Evolutionary conservation across 2,113 vertebrate genomes (phyloP).

Genomic region (Chionodraco myersi): DNA sequence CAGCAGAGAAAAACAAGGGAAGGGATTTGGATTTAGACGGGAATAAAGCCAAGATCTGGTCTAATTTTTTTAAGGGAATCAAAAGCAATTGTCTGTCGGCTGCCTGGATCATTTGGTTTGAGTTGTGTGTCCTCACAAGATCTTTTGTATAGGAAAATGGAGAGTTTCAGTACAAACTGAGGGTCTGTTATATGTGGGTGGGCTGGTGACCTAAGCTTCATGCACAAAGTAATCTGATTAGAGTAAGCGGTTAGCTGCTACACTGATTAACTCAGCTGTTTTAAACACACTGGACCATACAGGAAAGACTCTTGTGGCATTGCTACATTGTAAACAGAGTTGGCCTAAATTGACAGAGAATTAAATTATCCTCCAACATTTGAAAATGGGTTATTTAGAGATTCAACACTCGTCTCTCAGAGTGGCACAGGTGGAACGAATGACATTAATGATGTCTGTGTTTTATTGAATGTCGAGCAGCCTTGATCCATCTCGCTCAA

Average conservation of each 20-base stretch:
- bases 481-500: conserved; percentile 31
- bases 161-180: background rate
- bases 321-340: background rate
- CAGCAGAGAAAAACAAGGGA: conserved; percentile 39
- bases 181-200: conserved; percentile 47
- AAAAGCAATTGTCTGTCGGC: conserved; percentile 32
- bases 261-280: conserved; percentile 49
- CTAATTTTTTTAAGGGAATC: conserved; percentile 48
- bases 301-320: conserved; percentile 40
- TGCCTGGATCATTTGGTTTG: conserved; percentile 29
- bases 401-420: background rate
- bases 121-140: conserved; percentile 42
- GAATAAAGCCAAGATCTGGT: conserved; percentile 47
- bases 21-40: conserved; percentile 51
- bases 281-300: conserved; percentile 16
- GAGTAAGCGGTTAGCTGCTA: conserved; percentile 48
- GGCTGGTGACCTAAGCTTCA: conserved; percentile 33
- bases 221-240: conserved; percentile 61
- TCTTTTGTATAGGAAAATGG: conserved; percentile 15
- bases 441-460: conserved; percentile 37
- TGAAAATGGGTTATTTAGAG: background rate
- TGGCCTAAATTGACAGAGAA: background rate
- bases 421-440: conserved; percentile 38
- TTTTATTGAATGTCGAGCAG: conserved; percentile 21
- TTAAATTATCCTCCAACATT: background rate